A percentile compares a stretch with the other conserved stretches of the same genome.
These are phyloP conservation scores for Eupithecia abbreviata DNA, from an alignment of 2,888 invertebrate genomes.

Conservation along the genomic window DNA sequence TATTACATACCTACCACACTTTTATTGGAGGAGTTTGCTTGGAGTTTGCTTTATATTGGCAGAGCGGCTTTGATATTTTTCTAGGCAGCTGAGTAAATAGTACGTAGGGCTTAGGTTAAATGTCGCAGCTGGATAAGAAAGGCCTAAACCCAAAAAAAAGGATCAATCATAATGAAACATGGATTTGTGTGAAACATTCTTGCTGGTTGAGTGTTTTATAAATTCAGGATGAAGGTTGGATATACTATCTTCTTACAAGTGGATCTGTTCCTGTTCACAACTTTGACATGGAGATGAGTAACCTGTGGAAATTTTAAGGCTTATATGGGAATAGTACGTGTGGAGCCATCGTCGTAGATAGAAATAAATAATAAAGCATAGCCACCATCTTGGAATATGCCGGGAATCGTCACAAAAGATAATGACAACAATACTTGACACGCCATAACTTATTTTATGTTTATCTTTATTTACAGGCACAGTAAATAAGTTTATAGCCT, in stretches of 20 bases:
- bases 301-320: neutral
- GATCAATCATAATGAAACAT: too few relatives aligned
- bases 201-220: too few relatives aligned
- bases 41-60: too few relatives aligned
- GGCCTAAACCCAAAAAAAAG: too few relatives aligned
- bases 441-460: constrained; percentile 17
- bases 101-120: too few relatives aligned
- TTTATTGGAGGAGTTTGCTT: too few relatives aligned
- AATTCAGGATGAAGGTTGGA: neutral
- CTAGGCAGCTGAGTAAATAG: too few relatives aligned
- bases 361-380: neutral
- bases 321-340: neutral
- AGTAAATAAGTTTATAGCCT: constrained; percentile 27
- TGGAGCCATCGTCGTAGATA: neutral
- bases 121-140: too few relatives aligned
- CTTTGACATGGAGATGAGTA: neutral
- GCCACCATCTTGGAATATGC: neutral
- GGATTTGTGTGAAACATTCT: too few relatives aligned
- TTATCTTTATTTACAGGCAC: constrained; percentile 20
- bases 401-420: neutral
- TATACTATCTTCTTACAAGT: neutral
- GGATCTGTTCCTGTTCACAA: neutral
- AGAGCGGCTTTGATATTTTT: too few relatives aligned
- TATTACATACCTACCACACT: too few relatives aligned
- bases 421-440: constrained; percentile 17